These are phyloP conservation scores for Acleris emargana DNA, from an alignment of 2,888 invertebrate species.

Conservation along the genomic window DNA sequence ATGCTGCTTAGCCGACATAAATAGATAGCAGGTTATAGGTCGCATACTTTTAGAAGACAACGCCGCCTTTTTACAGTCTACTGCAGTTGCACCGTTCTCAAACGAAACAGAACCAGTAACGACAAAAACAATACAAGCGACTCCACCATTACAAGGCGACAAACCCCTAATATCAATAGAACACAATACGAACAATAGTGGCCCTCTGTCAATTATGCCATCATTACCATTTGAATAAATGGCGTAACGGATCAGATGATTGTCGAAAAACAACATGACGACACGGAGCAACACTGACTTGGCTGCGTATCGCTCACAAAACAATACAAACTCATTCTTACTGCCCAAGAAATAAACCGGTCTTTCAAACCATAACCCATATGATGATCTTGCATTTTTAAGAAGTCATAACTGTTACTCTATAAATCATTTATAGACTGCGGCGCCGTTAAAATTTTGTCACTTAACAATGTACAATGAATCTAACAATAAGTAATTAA, in stretches of 20 bases:
- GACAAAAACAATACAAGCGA: constrained; percentile 73
- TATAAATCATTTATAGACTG: constrained; percentile 76
- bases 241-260: constrained; percentile 77
- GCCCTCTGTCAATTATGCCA: constrained; percentile 82
- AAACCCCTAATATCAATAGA: constrained; percentile 80
- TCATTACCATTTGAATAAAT: constrained; percentile 82
- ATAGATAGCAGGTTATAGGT: constrained; percentile 49
- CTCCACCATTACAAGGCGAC: constrained; percentile 79
- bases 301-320: constrained; percentile 43
- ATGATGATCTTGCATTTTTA: constrained; percentile 67
- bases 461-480: constrained; percentile 68
- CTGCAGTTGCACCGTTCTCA: constrained; percentile 61
- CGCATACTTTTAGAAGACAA: constrained; percentile 59
- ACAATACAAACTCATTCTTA: constrained; percentile 60
- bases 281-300: constrained; percentile 57
- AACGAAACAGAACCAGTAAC: constrained; percentile 59
- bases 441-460: constrained; percentile 67
- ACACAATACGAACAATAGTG: constrained; percentile 82
- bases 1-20: constrained; percentile 29
- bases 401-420: constrained; percentile 67
- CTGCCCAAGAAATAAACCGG: constrained; percentile 51
- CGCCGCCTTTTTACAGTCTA: constrained; percentile 76
- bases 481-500: constrained; percentile 57
- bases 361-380: constrained; percentile 42
- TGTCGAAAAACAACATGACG: constrained; percentile 74